These are phyloP conservation scores for Pristionchus mayeri DNA, from an alignment of 2,888 invertebrate genomes.

Conservation along the genomic window DNA sequence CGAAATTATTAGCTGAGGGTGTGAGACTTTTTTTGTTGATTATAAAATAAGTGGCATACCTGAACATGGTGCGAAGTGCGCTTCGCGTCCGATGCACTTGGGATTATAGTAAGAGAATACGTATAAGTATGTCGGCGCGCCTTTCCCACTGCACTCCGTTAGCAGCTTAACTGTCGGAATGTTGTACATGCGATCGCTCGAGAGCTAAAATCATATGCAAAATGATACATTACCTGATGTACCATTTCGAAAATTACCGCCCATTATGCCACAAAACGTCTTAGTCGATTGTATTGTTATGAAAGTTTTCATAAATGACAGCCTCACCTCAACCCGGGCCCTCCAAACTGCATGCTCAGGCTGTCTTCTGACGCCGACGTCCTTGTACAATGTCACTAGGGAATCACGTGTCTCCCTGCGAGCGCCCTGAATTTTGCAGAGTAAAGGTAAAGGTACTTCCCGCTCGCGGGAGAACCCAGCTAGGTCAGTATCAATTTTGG, in stretches of 20 bases:
- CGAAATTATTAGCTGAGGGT: background rate
- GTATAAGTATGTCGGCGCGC: conserved; percentile 6
- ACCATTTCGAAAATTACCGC: too few species aligned
- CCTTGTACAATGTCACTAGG: background rate
- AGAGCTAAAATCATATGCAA: background rate
- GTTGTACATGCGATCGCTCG: conserved; percentile 30
- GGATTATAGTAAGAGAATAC: conserved; percentile 24
- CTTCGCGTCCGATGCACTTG: background rate
- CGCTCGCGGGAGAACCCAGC: too few species aligned
- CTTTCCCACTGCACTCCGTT: background rate
- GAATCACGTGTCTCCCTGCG: background rate
- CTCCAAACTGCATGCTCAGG: conserved; percentile 17
- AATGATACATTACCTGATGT: background rate
- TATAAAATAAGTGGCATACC: background rate
- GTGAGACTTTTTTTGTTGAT: too few species aligned
- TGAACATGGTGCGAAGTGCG: background rate
- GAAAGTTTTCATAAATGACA: background rate
- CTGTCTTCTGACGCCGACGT: background rate
- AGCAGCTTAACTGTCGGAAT: background rate
- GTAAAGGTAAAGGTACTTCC: too few species aligned
- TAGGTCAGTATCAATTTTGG: too few species aligned
- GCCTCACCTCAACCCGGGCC: background rate
- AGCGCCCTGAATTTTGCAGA: background rate
- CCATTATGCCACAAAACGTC: too few species aligned
- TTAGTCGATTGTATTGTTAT: background rate